Percentiles rank a stretch among this genome's conserved stretches.
Evolutionary conservation across 2,113 vertebrate genomes (phyloP).

Genomic region (Plecotus auritus): DNA sequence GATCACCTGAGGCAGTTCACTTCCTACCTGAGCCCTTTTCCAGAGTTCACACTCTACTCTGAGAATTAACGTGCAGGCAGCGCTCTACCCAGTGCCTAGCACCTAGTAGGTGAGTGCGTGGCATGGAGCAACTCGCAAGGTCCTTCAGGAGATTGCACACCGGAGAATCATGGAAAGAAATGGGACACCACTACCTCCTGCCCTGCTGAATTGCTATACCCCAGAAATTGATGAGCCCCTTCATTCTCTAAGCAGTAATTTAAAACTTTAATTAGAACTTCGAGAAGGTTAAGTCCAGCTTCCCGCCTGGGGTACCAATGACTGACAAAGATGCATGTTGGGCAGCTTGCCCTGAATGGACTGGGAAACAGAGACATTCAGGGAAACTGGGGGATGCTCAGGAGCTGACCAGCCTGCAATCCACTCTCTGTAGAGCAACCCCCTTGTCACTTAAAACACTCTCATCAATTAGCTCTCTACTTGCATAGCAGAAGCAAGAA

Average conservation of each 20-base stretch:
- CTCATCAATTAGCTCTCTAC: background rate
- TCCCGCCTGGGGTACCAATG: background rate
- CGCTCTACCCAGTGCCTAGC: background rate
- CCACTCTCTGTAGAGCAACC: background rate
- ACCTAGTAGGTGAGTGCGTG: background rate
- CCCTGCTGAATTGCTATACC: background rate
- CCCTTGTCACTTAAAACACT: background rate
- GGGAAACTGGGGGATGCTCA: background rate
- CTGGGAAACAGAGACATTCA: background rate
- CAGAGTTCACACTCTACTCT: background rate
- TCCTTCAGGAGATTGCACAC: background rate
- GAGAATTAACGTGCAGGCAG: background rate
- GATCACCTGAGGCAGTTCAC: background rate
- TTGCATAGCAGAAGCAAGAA: background rate
- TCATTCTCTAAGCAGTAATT: background rate
- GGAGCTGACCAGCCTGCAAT: background rate
- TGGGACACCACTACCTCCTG: background rate
- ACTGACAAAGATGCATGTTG: background rate
- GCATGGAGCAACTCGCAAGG: background rate
- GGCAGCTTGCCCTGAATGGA: background rate
- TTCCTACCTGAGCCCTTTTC: background rate
- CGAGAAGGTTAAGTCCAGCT: background rate
- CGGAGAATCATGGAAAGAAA: background rate
- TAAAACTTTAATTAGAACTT: background rate
- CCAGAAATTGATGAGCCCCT: background rate